phyloP scores from a whole-genome alignment of 2,113 vertebrate genomes.

The Labrus mixtus region DNA sequence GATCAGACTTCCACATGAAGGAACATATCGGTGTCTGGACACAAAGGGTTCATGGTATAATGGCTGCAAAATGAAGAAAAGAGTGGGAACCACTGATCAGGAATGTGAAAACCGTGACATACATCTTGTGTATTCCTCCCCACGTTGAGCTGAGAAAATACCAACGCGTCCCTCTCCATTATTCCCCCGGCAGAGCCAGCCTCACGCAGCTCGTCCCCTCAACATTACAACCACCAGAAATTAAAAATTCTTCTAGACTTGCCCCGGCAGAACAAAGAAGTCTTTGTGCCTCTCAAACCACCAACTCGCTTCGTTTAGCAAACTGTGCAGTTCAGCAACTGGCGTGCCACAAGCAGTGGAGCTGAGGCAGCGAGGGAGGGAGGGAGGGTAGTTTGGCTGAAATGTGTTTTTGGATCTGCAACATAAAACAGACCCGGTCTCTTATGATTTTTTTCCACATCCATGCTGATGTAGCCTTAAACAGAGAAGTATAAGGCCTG shows the following conservation, averaged over 20 bases:
- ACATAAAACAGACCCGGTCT: constrained; percentile 6
- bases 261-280: constrained; percentile 66
- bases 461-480: background rate
- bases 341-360: constrained; percentile 37
- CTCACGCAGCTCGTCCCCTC: constrained; percentile 11
- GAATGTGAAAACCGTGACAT: background rate
- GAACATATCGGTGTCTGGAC: no score
- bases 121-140: background rate
- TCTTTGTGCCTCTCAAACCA: constrained; percentile 67
- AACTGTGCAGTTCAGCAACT: constrained; percentile 53
- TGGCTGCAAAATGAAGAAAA: no score
- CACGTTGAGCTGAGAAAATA: background rate
- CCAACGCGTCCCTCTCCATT: background rate
- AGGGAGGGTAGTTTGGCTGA: constrained; percentile 22
- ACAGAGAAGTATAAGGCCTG: background rate
- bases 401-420: constrained; percentile 27
- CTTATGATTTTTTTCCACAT: background rate
- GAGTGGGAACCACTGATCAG: background rate
- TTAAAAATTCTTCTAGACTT: constrained; percentile 20
- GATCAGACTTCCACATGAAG: no score
- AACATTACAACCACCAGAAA: constrained; percentile 49
- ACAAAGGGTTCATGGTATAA: no score
- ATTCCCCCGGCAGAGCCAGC: constrained; percentile 13
- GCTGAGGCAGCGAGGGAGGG: constrained; percentile 28
- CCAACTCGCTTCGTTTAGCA: constrained; percentile 35